Percentiles rank a stretch among this genome's conserved stretches.
phyloP scores from a whole-genome alignment of 2,888 invertebrate genomes.

The Augochlorella aurata region DNA sequence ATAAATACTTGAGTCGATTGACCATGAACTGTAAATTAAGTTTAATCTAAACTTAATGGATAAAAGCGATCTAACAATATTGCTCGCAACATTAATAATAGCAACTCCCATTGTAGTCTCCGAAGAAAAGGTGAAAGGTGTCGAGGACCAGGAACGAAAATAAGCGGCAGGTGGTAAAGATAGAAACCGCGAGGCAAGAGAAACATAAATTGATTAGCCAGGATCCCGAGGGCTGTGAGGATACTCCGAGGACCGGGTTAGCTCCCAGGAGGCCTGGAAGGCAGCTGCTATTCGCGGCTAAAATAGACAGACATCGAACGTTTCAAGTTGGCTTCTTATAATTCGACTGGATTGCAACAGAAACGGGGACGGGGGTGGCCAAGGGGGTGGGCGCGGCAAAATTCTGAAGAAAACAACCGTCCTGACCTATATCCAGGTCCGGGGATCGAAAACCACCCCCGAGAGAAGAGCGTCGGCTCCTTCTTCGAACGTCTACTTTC shows the following conservation, averaged over 20 bases:
- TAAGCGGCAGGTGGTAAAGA: neutral
- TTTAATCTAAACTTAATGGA: too few relatives aligned
- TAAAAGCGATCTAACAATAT: too few relatives aligned
- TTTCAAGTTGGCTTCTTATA: constrained; percentile 18
- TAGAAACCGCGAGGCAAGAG: neutral
- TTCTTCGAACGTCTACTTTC: constrained; percentile 11
- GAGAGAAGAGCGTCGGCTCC: constrained; percentile 9
- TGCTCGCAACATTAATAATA: neutral
- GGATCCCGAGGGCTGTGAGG: neutral
- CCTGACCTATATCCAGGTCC: constrained; percentile 50
- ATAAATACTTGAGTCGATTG: too few relatives aligned
- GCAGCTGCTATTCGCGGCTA: neutral
- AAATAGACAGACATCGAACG: constrained; percentile 17
- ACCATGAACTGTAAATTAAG: too few relatives aligned
- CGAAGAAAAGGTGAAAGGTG: neutral
- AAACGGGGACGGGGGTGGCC: neutral
- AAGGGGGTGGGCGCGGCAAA: neutral
- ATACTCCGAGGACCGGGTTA: neutral
- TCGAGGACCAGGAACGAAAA: neutral
- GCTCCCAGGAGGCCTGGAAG: neutral
- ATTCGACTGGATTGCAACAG: constrained; percentile 30
- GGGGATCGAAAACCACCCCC: constrained; percentile 48
- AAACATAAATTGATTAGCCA: constrained; percentile 9
- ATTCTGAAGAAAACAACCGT: constrained; percentile 56
- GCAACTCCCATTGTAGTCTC: neutral